phyloP scores from a whole-genome alignment of 2,113 vertebrate species.

The Mixornis gularis region DNA sequence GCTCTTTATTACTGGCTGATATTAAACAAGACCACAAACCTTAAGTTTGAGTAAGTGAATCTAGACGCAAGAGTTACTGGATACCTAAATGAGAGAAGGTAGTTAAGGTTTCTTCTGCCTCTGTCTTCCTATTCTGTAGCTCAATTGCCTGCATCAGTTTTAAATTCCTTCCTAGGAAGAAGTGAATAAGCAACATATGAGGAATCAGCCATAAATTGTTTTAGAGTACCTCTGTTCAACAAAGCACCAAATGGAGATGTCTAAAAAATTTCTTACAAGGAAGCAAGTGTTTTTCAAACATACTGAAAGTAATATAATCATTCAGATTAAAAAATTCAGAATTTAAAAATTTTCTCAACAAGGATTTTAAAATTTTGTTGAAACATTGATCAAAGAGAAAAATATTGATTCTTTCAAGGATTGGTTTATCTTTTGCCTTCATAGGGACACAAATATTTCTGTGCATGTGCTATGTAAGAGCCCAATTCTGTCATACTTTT shows the following conservation, averaged over 20 bases:
- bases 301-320: constrained; percentile 2
- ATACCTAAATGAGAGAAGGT: constrained; percentile 36
- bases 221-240: neutral
- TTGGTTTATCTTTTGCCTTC: neutral
- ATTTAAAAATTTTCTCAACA: neutral
- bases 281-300: neutral
- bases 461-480: neutral
- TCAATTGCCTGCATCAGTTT: constrained; percentile 31
- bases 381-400: neutral
- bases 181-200: neutral
- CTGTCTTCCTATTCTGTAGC: neutral
- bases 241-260: neutral
- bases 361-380: neutral
- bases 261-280: neutral
- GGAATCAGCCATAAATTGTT: neutral
- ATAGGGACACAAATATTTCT: neutral
- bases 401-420: neutral
- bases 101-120: neutral
- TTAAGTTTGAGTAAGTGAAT: constrained; percentile 70
- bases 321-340: neutral
- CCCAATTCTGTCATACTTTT: neutral
- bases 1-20: constrained; percentile 88
- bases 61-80: constrained; percentile 66
- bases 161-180: neutral
- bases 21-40: constrained; percentile 84